Conservation (phyloP, 2,888 invertebrate genomes). For the Cremastinae sp. region DNA sequence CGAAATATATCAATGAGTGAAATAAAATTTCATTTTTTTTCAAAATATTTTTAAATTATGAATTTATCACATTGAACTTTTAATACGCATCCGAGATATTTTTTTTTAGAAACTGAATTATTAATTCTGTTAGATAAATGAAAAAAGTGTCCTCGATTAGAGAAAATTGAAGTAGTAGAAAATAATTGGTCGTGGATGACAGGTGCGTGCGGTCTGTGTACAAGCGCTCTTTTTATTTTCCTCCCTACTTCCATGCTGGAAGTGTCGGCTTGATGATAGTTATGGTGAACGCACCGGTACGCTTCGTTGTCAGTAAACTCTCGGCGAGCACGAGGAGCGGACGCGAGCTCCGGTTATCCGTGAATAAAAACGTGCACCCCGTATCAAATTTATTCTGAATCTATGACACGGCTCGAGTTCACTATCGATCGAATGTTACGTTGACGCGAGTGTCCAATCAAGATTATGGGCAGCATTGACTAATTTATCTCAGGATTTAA, state of each 20-base stretch:
- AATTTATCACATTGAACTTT: too few relatives aligned
- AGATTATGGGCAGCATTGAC: constrained; percentile 43
- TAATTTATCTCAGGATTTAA: constrained; percentile 53
- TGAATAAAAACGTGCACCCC: constrained; percentile 13
- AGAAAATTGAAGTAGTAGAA: background rate
- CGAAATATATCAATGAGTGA: too few relatives aligned
- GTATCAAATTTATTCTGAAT: background rate
- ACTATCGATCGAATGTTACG: constrained; percentile 31
- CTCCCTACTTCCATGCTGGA: constrained; percentile 68
- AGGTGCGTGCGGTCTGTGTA: background rate
- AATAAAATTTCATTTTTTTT: too few relatives aligned
- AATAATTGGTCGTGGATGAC: constrained; percentile 2
- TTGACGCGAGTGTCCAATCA: constrained; percentile 51
- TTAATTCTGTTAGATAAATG: too few relatives aligned
- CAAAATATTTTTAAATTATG: too few relatives aligned
- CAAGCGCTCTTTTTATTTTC: constrained; percentile 24
- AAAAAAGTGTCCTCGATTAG: background rate
- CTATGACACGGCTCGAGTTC: constrained; percentile 28
- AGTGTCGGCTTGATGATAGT: constrained; percentile 68
- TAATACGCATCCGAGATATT: too few relatives aligned
- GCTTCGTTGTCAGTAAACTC: constrained; percentile 75
- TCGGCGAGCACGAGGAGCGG: constrained; percentile 71
- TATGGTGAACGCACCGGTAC: constrained; percentile 69
- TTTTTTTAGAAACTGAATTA: too few relatives aligned
- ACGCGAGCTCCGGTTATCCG: constrained; percentile 45